These are phyloP conservation scores for Myxocyprinus asiaticus DNA, from an alignment of 2,113 vertebrate genomes.

Conservation along the genomic window DNA sequence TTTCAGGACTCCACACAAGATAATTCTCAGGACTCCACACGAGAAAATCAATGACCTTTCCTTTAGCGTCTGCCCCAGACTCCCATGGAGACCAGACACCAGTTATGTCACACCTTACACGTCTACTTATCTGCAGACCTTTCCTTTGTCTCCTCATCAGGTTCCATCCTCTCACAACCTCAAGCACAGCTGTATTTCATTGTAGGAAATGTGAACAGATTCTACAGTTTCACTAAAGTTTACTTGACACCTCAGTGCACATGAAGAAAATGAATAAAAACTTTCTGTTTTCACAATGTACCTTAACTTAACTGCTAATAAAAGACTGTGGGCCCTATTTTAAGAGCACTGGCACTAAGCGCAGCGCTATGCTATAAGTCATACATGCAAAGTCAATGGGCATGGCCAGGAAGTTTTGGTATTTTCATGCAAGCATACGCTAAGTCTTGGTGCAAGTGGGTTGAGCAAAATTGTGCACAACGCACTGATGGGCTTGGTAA, in stretches of 20 bases:
- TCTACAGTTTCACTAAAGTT: too few relatives aligned
- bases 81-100: conserved; percentile 16
- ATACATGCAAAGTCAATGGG: too few relatives aligned
- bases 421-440: too few relatives aligned
- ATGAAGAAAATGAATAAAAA: neutral
- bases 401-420: too few relatives aligned
- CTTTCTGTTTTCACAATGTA: neutral
- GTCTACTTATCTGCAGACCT: neutral
- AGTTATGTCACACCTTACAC: conserved; percentile 20
- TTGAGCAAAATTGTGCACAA: too few relatives aligned
- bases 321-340: too few relatives aligned
- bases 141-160: neutral
- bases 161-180: conserved; percentile 3
- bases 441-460: too few relatives aligned
- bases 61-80: conserved; percentile 9
- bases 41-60: conserved; percentile 44
- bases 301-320: neutral
- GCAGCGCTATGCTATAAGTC: too few relatives aligned
- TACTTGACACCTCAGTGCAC: too few relatives aligned
- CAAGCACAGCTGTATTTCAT: neutral
- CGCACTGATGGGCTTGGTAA: too few relatives aligned
- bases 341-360: too few relatives aligned
- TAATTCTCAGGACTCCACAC: conserved; percentile 30
- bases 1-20: conserved; percentile 28
- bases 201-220: too few relatives aligned